Base-by-base conservation (phyloP, 30 jellyfish, hydroid and myxozoan species). In the Calvadosia cruxmelitensis region DNA sequence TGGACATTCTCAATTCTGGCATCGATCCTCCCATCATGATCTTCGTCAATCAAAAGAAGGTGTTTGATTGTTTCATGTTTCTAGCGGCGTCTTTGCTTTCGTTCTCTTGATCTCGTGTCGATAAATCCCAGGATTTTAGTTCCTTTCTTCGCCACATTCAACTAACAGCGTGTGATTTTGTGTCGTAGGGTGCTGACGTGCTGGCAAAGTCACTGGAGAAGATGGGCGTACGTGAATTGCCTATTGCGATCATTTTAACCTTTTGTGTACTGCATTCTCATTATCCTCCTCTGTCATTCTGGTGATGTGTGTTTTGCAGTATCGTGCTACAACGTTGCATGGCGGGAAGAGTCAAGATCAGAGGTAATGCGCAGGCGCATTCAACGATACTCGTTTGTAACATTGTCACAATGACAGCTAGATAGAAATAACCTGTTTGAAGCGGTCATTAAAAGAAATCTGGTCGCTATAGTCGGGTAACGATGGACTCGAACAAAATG, bases 171-270 rank as follows among this genome's bases (percentile, higher is more conserved):
- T 10, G 13, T 13, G n/a, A 49, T 10, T 49, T 49, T 49, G 61
- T n/a, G n/a, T n/a, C n/a, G n/a, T n/a, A 91, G 99, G 95, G 95
- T 69, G 99, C 99, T 36, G 99, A 92, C 64, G 94, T 83, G 2
- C 36, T 92, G 78, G 96, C 96, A 13, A 84, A 73, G 67, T 84
- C 96, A 27, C 63, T 92, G 74, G 99, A 92, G 82, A 92, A 92
- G 64, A 89, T 78, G 84, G 99, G 96, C 65, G 99, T 92, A 69
- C 62, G 93, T 73, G 1, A 1, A 29, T 27, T 81, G 1, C 25
- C 20, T 73, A 28, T 1, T 24, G 1, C 65, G 24, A 31, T 16
- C 34, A 35, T 30, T 68, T 0, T 67, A 2, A 25, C 3, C 34
- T 29, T 29, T 10, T 67, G 26, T 52, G 1, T 28, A 12, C 24